These are phyloP conservation scores for Epinotia bilunana DNA, from an alignment of 2,888 invertebrate genomes.

Conservation along the genomic window DNA sequence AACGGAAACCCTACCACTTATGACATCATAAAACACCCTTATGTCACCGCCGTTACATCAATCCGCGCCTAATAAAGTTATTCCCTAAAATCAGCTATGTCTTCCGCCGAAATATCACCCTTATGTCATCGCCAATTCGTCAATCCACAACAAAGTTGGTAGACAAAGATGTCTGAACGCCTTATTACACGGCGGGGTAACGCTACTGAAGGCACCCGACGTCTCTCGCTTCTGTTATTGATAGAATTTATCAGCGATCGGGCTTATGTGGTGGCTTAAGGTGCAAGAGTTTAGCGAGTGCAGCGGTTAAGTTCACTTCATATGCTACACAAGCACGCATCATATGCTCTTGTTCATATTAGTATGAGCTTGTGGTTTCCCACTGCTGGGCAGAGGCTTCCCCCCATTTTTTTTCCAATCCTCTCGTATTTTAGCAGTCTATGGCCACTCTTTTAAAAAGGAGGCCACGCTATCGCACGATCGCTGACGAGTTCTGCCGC, in stretches of 20 bases:
- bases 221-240: slow-evolving; percentile 77
- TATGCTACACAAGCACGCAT: no score
- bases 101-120: slow-evolving; percentile 7
- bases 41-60: slow-evolving; percentile 1
- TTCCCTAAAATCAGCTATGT: background rate
- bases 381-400: no score
- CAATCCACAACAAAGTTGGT: slow-evolving; percentile 16
- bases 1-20: no score
- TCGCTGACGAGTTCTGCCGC: no score
- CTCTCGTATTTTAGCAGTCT: no score
- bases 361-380: no score
- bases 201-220: slow-evolving; percentile 78
- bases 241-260: slow-evolving; percentile 82
- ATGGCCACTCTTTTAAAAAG: no score
- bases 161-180: slow-evolving; percentile 53
- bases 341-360: no score
- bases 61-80: background rate
- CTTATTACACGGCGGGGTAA: slow-evolving; percentile 70
- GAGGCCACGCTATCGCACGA: no score
- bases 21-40: background rate
- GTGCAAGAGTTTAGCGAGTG: slow-evolving; percentile 50
- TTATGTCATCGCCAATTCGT: slow-evolving; percentile 29
- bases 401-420: no score
- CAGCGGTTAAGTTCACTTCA: background rate
- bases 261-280: slow-evolving; percentile 52